Base-by-base conservation (phyloP, 1,140 invertebrate genomes). In the Akabosia matsudoensis region DNA sequence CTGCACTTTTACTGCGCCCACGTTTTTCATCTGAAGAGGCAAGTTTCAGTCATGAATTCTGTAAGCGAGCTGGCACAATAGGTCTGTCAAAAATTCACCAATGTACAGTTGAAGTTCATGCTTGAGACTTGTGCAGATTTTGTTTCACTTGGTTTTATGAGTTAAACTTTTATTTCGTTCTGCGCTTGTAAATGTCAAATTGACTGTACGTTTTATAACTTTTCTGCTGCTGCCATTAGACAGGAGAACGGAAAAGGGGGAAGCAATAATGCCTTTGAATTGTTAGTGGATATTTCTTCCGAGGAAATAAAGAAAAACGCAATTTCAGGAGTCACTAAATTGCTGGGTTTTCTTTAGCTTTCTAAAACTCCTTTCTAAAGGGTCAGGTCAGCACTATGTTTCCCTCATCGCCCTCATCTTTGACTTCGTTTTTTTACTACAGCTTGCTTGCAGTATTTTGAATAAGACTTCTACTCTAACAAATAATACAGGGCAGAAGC, bases 141-240 rank as follows among this genome's bases (percentile, higher is more conserved):
- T 45, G n/a, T 45, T 45, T 45, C 37, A 45, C 37, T 45, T 61
- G 7, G 14, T 67, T 67, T 67, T 30, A 30, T 10, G 22, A 56
- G 54, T 24, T 4, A n/a, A n/a, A 16, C 3, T 56, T 56, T 56
- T 56, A 56, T 56, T 56, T 56, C 22, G 7, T 56, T 56, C 54
- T 10, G 10, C 4, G 28, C 54, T 67, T 67, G 28, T 67, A 67
- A 67, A 67, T 67, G 61, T 67, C 61, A 28, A 67, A 56, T 56
- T 56, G 54, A 56, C 54, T 56, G 54, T 56, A 24, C 10, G 22
- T 67, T 67, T 67, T 67, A 67, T 30, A 67, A 22, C 61, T 30
- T 67, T 67, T 61, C 22, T 24, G 7, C 61, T 45, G 37, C 37
- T 45, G 37, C 37, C 37, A 45, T 45, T 45, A 45, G 37, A 45